Conservation (phyloP, 2,888 invertebrate species). For the Nemurella pictetii region DNA sequence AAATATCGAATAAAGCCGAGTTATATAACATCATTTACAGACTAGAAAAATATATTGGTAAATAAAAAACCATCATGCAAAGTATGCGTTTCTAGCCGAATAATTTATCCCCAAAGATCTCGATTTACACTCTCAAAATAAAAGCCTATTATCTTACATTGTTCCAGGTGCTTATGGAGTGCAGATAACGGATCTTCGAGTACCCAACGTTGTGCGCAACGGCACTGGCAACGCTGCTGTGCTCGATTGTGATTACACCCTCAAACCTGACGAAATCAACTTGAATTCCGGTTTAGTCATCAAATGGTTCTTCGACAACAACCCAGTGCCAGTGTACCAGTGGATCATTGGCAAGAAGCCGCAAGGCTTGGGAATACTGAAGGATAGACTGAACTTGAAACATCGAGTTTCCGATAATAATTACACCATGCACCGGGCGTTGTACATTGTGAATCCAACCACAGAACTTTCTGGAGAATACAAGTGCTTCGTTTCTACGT, state of each 20-base stretch:
- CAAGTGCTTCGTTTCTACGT: constrained; percentile 71
- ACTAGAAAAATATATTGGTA: no score
- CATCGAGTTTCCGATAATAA: constrained; percentile 68
- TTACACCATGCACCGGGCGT: constrained; percentile 69
- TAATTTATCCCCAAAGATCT: no score
- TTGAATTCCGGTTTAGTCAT: constrained; percentile 67
- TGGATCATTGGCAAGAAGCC: constrained; percentile 75
- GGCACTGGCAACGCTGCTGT: constrained; percentile 62
- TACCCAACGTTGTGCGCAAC: constrained; percentile 63
- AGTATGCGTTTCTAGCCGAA: no score
- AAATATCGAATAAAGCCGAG: no score
- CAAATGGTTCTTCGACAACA: constrained; percentile 74
- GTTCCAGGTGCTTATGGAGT: constrained; percentile 55
- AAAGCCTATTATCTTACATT: no score
- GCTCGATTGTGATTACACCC: constrained; percentile 72
- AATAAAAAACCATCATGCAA: no score
- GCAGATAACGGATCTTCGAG: constrained; percentile 62
- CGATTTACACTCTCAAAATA: no score
- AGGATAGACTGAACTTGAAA: constrained; percentile 63
- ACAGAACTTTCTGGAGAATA: constrained; percentile 73
- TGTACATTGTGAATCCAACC: constrained; percentile 68
- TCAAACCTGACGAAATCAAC: constrained; percentile 59
- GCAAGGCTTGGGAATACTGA: constrained; percentile 63
- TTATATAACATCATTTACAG: no score
- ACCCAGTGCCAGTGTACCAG: constrained; percentile 71